Base-by-base conservation (phyloP, 2,113 vertebrate species). In the Etheostoma spectabile region DNA sequence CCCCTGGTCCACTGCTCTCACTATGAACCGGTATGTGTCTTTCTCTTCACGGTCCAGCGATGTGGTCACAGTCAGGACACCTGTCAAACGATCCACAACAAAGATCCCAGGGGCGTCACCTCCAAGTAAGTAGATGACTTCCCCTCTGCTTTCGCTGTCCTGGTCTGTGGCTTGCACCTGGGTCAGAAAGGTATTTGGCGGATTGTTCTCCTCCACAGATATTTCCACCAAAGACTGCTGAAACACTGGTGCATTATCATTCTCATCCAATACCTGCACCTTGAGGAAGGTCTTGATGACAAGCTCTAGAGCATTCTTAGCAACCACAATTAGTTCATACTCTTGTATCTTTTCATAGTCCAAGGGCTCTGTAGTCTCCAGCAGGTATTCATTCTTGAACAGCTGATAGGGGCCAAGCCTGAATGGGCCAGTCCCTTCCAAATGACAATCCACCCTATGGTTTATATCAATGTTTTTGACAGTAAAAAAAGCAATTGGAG, bases 401-500 rank as follows among this genome's bases (percentile, higher is more conserved):
- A 93, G 94, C 88, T 97, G 95, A 86, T 99, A 99, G 0, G 97
- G 97, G 5, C 92, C 92, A 69, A 99, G 89, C 27, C 95, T 94
- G 90, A 99, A 99, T 0, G 98, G 97, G 2, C 97, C 99, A 15
- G 89, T 87, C 4, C 97, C 96, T 57, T 99, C 97, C 88, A 99
- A 90, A 88, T 95, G 91, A 83, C 98, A 99, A 70, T 93, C 93
- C 21, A 97, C 95, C 70, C 92, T 95, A 73, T 96, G 96, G 79
- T 95, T 96, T 22, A 90, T 91, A 77, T 96, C 96, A 0, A 95
- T 95, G 66, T 98, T 98, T 89, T 96, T 97, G 49, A 99, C 91
- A 1, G 97, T 98, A 83, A 98, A 99, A 94, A 99, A 99, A 18
- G 99, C 99, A 60, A 99, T 95, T 0, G 98, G 99, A 42, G 98